Conservation (phyloP, 2,888 invertebrate genomes). For the Caenorhabditis drosophilae region DNA sequence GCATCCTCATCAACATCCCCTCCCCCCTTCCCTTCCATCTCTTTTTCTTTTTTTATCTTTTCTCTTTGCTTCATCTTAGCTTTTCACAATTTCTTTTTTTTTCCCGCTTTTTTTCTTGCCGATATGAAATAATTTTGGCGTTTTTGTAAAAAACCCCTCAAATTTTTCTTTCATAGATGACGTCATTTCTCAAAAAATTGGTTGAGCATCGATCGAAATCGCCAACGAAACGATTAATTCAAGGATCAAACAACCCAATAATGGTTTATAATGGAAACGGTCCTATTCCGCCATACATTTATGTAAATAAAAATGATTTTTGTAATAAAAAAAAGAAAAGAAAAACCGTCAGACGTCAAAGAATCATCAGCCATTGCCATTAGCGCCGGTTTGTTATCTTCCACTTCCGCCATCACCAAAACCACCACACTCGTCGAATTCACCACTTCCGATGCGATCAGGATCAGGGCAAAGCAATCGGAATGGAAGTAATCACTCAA, state of each 20-base stretch:
- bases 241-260: not conserved
- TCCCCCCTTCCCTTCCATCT: no score
- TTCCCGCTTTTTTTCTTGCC: not conserved
- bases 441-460: not conserved
- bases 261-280: not conserved
- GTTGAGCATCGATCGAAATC: constrained; percentile 45
- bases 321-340: constrained; percentile 4
- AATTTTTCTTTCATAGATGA: constrained; percentile 29
- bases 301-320: not conserved
- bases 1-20: no score
- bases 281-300: not conserved
- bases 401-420: constrained; percentile 30
- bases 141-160: not conserved
- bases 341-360: not conserved
- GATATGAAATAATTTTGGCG: not conserved
- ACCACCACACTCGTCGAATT: constrained; percentile 3
- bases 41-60: no score
- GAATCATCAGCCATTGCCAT: constrained; percentile 1
- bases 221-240: constrained; percentile 25
- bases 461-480: constrained; percentile 6
- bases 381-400: constrained; percentile 25
- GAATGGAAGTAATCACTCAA: constrained; percentile 28
- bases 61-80: no score
- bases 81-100: no score
- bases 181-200: constrained; percentile 43